A percentile compares a stretch with the other conserved stretches of the same genome.
phyloP scores from a whole-genome alignment of 2,888 invertebrate species.

The Acanthosepion lycidas region DNA sequence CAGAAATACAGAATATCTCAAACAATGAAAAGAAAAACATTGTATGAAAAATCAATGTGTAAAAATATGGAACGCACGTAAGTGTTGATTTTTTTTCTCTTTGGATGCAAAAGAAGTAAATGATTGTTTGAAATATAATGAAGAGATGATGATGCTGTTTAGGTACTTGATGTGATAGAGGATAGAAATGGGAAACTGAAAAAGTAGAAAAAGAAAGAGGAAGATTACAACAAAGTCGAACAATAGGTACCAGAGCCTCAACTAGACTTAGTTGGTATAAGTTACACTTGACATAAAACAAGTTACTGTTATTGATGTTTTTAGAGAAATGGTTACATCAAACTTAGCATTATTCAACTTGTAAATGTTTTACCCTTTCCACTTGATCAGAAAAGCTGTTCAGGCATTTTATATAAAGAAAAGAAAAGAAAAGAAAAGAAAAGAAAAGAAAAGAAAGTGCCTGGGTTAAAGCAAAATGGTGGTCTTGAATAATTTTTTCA shows the following conservation, averaged over 20 bases:
- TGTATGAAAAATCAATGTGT: neutral
- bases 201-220: neutral
- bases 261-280: neutral
- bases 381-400: slow-evolving; percentile 4
- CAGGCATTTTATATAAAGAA: neutral
- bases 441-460: neutral
- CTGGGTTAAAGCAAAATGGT: neutral
- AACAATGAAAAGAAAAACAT: neutral
- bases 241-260: neutral
- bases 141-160: neutral
- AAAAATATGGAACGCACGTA: neutral
- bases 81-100: neutral
- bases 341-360: neutral
- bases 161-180: neutral
- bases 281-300: slow-evolving; percentile 1
- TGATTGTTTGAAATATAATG: neutral
- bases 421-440: too few species aligned
- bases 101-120: neutral
- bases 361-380: neutral
- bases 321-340: neutral
- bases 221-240: neutral
- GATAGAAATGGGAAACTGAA: neutral
- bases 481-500: neutral
- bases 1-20: neutral
- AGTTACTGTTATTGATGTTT: slow-evolving; percentile 9